Base-by-base conservation (phyloP, 35 echinoderm and acorn worm genomes). In the Apostichopus japonicus region DNA sequence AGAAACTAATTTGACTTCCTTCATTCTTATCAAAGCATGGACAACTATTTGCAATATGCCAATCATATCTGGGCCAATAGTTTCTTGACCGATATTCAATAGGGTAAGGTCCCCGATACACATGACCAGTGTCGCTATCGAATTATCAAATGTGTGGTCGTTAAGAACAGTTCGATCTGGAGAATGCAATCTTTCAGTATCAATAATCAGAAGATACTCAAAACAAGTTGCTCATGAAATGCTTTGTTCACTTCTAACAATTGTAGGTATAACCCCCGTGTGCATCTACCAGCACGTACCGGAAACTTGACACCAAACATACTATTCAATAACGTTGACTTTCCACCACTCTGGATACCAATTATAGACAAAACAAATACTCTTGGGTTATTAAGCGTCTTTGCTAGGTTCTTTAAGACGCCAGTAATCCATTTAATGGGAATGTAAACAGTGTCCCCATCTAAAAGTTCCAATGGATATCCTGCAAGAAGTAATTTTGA, bases 401-500 rank as follows among this genome's bases (percentile, higher is more conserved):
- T 19, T 21, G 24, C 2, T 0, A 88, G 25, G 4, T 19, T 25
- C 15, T 65, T 33, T 24, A 88, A 54, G 4, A 88, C 25, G 10
- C 23, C 6, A 72, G 8, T 6, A 0, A 88, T 88, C 86, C 86
- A 88, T 10, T 13, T 71, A 8, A 88, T 88, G 2, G 86, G 61
- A 6, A 88, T 73, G 23, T 88, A 73, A 17, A 1, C 7, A 61
- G 0, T 70, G 23, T 88, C 86, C 0, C 86, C 62, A 23, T 88
- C 86, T n/a, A 88, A 88, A 70, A 88, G 5, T 53, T 88, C 86
- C 11, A 88, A n/a, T 8, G 86, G 86, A 13, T 88, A 88, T 5
- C 86, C 86, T 33, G 67, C 86, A 65, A 70, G 24, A 1, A 88
- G 86, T 72, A 88, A 70, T 52, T 33, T 0, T 11, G 16, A 24